Evolutionary conservation across 2,797 vertebrate species (phyloP).

Genomic region (Rhabdophis nuchalis): DNA sequence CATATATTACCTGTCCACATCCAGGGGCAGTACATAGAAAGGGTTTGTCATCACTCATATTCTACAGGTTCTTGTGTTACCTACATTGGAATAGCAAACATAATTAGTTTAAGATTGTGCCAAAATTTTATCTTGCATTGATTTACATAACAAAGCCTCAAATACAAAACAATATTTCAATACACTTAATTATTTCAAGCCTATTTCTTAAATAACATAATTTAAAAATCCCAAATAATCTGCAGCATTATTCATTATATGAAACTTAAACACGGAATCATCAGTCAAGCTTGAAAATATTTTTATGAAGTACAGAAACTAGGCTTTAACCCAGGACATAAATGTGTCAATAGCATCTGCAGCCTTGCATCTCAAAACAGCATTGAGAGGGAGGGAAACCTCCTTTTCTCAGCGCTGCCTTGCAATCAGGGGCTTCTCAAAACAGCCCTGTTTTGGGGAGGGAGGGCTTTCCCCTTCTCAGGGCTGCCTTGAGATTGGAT

Average conservation of each 20-base stretch:
- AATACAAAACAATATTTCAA: neutral
- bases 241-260: neutral
- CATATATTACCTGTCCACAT: slow-evolving; percentile 91
- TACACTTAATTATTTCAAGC: neutral
- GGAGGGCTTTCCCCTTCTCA: too few species aligned
- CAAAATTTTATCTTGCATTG: neutral
- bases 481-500: too few species aligned
- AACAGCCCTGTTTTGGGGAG: too few species aligned
- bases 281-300: neutral
- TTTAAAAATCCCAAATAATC: neutral
- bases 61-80: slow-evolving; percentile 87
- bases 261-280: neutral
- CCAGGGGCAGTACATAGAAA: slow-evolving; percentile 99
- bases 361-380: too few species aligned
- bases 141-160: neutral
- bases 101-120: neutral
- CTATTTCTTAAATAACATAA: neutral
- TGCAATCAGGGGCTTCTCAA: too few species aligned
- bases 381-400: too few species aligned
- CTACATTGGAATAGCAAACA: slow-evolving; percentile 65
- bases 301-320: neutral
- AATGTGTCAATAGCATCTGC: neutral
- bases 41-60: slow-evolving; percentile 99
- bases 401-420: too few species aligned
- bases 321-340: neutral